A percentile compares a stretch with the other conserved stretches of the same genome.
These are phyloP conservation scores for Anguilla anguilla DNA, from an alignment of 2,797 vertebrate genomes.

Conservation along the genomic window DNA sequence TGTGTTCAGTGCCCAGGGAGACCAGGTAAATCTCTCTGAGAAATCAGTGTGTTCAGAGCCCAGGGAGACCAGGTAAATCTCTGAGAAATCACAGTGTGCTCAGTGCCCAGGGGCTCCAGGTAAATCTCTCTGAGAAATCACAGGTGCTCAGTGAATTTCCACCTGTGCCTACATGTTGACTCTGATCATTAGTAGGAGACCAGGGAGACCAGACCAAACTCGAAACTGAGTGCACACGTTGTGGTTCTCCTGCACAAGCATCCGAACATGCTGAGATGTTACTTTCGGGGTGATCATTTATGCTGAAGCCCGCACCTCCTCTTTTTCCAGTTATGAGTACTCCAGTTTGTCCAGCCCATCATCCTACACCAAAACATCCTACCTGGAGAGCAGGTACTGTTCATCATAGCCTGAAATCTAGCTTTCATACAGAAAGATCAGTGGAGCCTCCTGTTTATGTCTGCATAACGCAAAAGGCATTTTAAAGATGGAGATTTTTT, in stretches of 20 bases:
- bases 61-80: no score
- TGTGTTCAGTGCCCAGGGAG: no score
- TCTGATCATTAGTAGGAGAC: not conserved
- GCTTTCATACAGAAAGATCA: not conserved
- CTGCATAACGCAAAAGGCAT: not conserved
- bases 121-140: conserved; percentile 36
- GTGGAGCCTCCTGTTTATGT: not conserved
- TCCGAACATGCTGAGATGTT: not conserved
- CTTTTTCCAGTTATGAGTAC: conserved; percentile 66
- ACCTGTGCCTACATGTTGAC: not conserved
- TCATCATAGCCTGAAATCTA: conserved; percentile 6
- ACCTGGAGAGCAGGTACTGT: conserved; percentile 69
- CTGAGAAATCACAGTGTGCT: no score
- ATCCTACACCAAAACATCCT: conserved; percentile 60
- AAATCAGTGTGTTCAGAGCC: not conserved
- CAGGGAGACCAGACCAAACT: not conserved
- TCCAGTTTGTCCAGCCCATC: conserved; percentile 58
- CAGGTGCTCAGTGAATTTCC: not conserved
- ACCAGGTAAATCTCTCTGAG: conserved; percentile 55
- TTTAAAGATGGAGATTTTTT: not conserved
- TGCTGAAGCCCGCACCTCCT: not conserved
- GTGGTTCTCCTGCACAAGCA: not conserved
- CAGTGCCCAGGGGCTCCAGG: conserved; percentile 42
- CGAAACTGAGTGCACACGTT: not conserved
- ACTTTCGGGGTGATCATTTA: not conserved